phyloP scores from a whole-genome alignment of 2,113 vertebrate genomes.

The Equus przewalskii region DNA sequence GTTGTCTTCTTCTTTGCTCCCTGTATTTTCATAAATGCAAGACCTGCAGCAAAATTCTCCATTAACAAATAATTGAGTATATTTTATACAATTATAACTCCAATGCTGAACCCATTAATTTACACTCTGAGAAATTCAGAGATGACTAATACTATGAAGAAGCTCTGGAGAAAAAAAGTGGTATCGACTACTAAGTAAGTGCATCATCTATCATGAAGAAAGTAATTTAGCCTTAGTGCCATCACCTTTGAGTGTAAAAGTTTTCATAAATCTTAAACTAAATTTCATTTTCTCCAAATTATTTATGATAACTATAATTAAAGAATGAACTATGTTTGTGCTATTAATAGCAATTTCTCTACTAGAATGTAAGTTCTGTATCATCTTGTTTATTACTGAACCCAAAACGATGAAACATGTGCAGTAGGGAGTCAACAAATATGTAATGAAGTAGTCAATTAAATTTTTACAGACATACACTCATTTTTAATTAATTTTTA shows the following conservation, averaged over 20 bases:
- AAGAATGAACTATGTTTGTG: too few species aligned
- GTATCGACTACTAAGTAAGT: background rate
- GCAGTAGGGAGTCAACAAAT: too few species aligned
- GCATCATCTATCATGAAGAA: background rate
- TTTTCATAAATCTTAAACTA: too few species aligned
- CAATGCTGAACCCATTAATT: slow-evolving; percentile 52
- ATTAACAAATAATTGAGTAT: background rate
- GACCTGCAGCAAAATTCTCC: background rate
- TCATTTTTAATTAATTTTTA: too few species aligned
- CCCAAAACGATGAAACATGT: too few species aligned
- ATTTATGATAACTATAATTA: too few species aligned
- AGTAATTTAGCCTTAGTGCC: background rate
- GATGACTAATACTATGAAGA: background rate
- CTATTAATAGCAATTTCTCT: too few species aligned
- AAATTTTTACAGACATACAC: background rate
- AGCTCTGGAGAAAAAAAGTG: background rate
- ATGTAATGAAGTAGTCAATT: background rate
- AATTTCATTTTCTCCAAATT: too few species aligned
- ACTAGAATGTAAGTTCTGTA: too few species aligned
- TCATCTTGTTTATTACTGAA: too few species aligned
- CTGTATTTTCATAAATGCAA: background rate
- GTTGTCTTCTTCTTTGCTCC: too few species aligned
- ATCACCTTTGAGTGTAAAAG: too few species aligned
- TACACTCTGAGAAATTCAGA: slow-evolving; percentile 60
- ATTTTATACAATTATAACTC: slow-evolving; percentile 59